Base-by-base conservation (phyloP, 2,797 vertebrate species). In the Mormyrops boulengeri region DNA sequence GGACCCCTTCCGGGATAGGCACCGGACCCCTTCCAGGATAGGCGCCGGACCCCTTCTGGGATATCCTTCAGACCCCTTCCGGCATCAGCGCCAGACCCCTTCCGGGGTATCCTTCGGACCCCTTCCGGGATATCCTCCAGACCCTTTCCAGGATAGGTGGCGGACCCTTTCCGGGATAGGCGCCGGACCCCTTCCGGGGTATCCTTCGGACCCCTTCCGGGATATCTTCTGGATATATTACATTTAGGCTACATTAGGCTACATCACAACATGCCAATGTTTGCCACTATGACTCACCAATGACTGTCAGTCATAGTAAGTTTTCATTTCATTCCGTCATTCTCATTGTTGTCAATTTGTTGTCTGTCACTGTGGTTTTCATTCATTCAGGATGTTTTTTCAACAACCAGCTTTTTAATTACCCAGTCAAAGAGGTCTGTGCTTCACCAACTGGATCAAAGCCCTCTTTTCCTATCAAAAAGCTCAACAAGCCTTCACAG, bases 381-480 rank as follows among this genome's bases (percentile, higher is more conserved):
- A 30, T 53, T 3, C 8, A 38, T 52, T 19, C 9, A 38, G 26
- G 30, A n/a, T 52, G 19, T 82, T 89, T 89, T 84, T 82, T n/a
- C 73, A 84, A 84, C 55, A 44, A n/a, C 6, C 3, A 38, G 38
- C 50, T 89, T 38, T 89, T 84, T 88, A 89, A 84, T 89, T 60
- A 89, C 30, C 73, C 53, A 19, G 34, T 77, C 77, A 19, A 38
- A 53, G 77, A 57, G 77, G 52, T 84, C 62, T 89, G 73, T 84
- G 9, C 5, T 89, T 77, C 88, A 84, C 38, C 9, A 38, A 22
- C 52, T 41, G 73, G 9, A 88, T 69, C 60, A 30, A 77, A 52
- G 50, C 69, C 22, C 9, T 49, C 9, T 17, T 11, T 6, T 41
- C 34, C 53, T 17, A 38, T n/a, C 17, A n/a, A n/a, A n/a, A 47